Evolutionary conservation across 2,113 vertebrate genomes (phyloP).

Genomic region (Festucalex cinctus): DNA sequence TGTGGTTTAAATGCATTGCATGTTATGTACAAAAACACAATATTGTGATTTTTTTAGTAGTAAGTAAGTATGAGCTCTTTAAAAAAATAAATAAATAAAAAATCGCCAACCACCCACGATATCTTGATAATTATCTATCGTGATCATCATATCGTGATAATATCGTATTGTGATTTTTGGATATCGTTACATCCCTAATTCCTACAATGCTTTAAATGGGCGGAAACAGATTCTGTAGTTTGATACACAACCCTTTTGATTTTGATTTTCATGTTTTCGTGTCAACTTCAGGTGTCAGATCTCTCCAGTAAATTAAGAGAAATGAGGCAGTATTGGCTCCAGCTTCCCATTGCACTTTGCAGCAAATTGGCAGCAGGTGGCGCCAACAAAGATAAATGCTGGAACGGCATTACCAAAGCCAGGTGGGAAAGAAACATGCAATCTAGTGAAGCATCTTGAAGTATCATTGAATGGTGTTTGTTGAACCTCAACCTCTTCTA

Average conservation of each 20-base stretch:
- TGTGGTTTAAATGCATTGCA: no score
- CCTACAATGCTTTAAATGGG: background rate
- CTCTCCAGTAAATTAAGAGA: slow-evolving; percentile 84
- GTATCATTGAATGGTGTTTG: background rate
- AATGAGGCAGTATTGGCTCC: slow-evolving; percentile 84
- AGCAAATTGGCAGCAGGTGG: slow-evolving; percentile 75
- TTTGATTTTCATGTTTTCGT: background rate
- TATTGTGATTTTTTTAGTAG: no score
- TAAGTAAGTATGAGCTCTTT: no score
- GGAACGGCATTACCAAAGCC: slow-evolving; percentile 86
- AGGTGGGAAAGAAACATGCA: slow-evolving; percentile 66
- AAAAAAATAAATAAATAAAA: no score
- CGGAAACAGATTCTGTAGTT: background rate
- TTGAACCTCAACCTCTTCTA: background rate
- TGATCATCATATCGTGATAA: no score
- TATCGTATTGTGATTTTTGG: no score
- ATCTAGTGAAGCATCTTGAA: background rate
- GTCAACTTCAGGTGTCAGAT: slow-evolving; percentile 78
- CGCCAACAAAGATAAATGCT: slow-evolving; percentile 79
- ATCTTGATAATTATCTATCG: no score
- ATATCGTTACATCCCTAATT: no score
- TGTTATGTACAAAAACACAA: no score
- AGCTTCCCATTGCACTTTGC: slow-evolving; percentile 81
- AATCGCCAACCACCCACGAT: no score
- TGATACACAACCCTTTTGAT: background rate